These are phyloP conservation scores for Cuculus canorus DNA, from an alignment of 2,797 vertebrate species.

Conservation along the genomic window DNA sequence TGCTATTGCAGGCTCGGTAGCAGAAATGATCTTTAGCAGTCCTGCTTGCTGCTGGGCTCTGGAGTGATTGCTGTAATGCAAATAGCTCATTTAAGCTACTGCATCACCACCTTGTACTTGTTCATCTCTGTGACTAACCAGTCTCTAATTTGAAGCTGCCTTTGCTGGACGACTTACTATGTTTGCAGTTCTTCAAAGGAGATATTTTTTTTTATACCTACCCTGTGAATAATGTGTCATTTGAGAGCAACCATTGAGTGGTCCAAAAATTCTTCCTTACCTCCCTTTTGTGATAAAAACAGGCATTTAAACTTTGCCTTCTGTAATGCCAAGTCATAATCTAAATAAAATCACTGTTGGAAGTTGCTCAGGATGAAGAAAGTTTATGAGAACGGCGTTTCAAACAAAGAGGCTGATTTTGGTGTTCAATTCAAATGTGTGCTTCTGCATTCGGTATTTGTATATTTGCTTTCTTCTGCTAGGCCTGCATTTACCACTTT, in stretches of 20 bases:
- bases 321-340: neutral
- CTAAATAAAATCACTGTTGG: neutral
- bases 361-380: neutral
- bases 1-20: neutral
- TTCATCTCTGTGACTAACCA: neutral
- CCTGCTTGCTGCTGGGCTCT: neutral
- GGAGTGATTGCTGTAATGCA: neutral
- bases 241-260: neutral
- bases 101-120: neutral
- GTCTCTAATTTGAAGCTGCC: neutral
- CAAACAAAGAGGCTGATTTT: neutral
- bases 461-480: slow-evolving; percentile 17
- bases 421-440: neutral
- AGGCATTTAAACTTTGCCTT: neutral
- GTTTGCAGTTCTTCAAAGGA: neutral
- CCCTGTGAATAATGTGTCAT: neutral
- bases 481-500: neutral
- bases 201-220: neutral
- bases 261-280: neutral
- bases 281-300: neutral
- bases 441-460: slow-evolving; percentile 23
- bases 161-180: neutral
- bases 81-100: neutral
- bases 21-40: neutral
- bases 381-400: neutral